Base-by-base conservation (phyloP, 2,888 invertebrate species). In the Pristionchus japonicus region DNA sequence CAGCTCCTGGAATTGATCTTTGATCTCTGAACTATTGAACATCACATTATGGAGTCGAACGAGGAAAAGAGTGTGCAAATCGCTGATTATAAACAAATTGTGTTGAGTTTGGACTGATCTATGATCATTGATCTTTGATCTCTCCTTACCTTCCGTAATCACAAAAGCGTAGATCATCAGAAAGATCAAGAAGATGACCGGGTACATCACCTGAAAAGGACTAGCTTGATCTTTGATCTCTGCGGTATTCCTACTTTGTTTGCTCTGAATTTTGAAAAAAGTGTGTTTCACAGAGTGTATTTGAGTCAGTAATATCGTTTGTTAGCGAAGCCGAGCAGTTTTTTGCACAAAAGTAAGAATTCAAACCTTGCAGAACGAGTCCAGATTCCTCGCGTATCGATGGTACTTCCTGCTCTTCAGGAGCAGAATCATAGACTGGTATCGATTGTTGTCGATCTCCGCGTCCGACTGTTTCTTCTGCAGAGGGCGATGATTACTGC, bases 321-420 rank as follows among this genome's bases (percentile, higher is more conserved):
- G 37, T 1, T 31, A 27, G n/a, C n/a, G n/a, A n/a, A n/a, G n/a
- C n/a, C n/a, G n/a, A n/a, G n/a, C n/a, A n/a, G n/a, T n/a, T n/a
- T n/a, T n/a, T n/a, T n/a, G n/a, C n/a, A n/a, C n/a, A n/a, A n/a
- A n/a, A n/a, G n/a, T n/a, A n/a, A n/a, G n/a, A n/a, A n/a, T n/a
- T n/a, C n/a, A n/a, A n/a, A 93, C 93, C 88, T 94, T 94, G 90
- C 93, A 94, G 88, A 93, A 92, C 43, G 92, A 91, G 89, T 94
- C 94, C 61, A 93, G 89, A 47, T 92, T 90, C 23, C 93, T 85
- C 15, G 92, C 93, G 67, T 90, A 88, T 83, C 90, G 89, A 87
- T 94, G 94, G 84, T 91, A 92, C 43, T 91, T 90, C n/a, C 91
- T 90, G 84, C 93, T 92, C 23, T 91, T 89, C 77, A 91, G 89